Evolutionary conservation across 2,113 vertebrate genomes (phyloP), one percentile per base, ranked within the genome.

Genomic region (Apus apus): DNA sequence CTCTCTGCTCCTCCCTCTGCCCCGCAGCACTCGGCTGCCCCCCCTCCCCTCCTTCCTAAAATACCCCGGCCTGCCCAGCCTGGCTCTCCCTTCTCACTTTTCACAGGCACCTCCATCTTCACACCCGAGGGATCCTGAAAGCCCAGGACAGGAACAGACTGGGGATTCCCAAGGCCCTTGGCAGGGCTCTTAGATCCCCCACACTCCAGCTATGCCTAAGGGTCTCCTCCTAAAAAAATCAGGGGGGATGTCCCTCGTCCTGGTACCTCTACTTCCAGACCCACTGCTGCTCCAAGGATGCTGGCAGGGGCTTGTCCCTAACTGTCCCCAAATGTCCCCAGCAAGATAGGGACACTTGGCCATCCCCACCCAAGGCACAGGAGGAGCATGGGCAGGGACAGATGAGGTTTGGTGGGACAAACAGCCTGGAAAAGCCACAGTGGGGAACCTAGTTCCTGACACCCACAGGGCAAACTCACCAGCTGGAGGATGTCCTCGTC

Each of bases 401-500:
- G 36, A 23, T 58, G 89, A 90, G 97, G 97, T 51, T 15, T 50
- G 57, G 50, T 17, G 21, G 34, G 30, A 40, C 83, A 91, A 76
- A 61, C 57, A 56, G n/a, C 78, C 58, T 1, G 8, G 80, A 45
- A 75, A 78, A 78, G 66, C 61, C 79, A 48, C 6, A 7, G 23
- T 11, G 32, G 57, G 70, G 40, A 56, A 23, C 50, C 34, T 1
- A 2, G 58, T 6, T 66, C 67, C 46, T 15, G 46, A 57, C 40
- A 43, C 38, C 51, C 4, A 0, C 36, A 25, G 0, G 1, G 61
- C 22, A 50, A n/a, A 71, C 99, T 99, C 98, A 99, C 99, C 99
- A 99, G 97, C 97, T 99, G 99, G 84, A 99, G 98, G 92, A 99
- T 98, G 76, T 99, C 99, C 97, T 99, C 99, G 1, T 99, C 99